Evolutionary conservation across 2,113 vertebrate genomes (phyloP).

Genomic region (Canis aureus): DNA sequence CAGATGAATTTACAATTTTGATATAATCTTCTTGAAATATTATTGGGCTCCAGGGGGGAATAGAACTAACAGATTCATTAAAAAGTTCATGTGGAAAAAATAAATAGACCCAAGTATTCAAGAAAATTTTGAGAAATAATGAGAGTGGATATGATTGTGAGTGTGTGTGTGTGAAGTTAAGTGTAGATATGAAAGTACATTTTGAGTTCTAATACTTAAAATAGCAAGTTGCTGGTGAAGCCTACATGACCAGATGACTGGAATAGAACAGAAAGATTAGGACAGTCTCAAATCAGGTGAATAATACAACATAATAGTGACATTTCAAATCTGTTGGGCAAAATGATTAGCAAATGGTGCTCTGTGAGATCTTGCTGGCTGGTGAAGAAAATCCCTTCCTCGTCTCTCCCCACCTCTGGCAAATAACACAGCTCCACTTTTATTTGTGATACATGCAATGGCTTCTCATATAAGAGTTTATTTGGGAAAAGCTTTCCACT

Average conservation of each 20-base stretch:
- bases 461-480: neutral
- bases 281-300: neutral
- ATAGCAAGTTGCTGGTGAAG: neutral
- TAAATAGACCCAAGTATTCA: neutral
- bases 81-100: neutral
- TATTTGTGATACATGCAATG: neutral
- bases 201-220: slow-evolving; percentile 12
- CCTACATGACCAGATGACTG: neutral
- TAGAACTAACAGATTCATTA: neutral
- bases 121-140: slow-evolving; percentile 1
- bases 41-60: neutral
- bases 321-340: neutral
- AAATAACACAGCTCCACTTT: neutral
- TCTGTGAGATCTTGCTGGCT: neutral
- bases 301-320: neutral
- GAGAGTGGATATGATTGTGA: neutral
- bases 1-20: neutral
- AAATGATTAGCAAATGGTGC: neutral
- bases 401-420: neutral
- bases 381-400: neutral
- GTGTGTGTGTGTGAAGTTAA: neutral
- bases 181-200: neutral
- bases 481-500: neutral
- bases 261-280: neutral
- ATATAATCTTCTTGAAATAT: neutral